Conservation (phyloP, 2,113 vertebrate genomes). For the Atherinomorus stipes region DNA sequence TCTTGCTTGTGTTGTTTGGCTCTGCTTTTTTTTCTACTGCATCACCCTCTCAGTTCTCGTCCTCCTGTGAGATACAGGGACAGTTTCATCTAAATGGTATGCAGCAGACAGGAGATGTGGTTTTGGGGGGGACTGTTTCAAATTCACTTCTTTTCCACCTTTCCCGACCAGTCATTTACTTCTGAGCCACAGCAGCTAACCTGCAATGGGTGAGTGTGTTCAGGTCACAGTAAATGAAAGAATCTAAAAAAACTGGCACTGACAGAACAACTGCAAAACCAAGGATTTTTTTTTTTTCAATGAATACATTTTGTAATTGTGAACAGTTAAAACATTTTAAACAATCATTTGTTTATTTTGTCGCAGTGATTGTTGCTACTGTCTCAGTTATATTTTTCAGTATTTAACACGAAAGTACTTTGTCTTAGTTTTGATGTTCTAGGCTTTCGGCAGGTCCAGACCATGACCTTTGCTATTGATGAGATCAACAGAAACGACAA, state of each 20-base stretch:
- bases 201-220: conserved; percentile 54
- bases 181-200: conserved; percentile 44
- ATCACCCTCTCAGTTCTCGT: conserved; percentile 6
- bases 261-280: too few species aligned
- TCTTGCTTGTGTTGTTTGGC: not conserved
- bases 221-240: not conserved
- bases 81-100: conserved; percentile 60
- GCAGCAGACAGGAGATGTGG: conserved; percentile 57
- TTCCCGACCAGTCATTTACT: conserved; percentile 51
- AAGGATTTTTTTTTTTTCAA: too few species aligned
- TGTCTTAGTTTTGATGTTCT: conserved; percentile 58
- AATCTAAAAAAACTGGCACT: not conserved
- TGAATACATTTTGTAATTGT: too few species aligned
- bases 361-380: not conserved
- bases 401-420: not conserved
- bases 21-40: not conserved
- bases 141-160: conserved; percentile 40
- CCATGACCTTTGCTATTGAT: conserved; percentile 77
- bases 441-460: conserved; percentile 68
- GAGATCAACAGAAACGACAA: conserved; percentile 73
- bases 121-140: conserved; percentile 63
- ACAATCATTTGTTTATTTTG: not conserved
- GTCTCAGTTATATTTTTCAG: not conserved
- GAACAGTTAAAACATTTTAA: not conserved
- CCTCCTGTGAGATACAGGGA: conserved; percentile 35